Conservation (phyloP, 2,888 invertebrate genomes). For the Lypha dubia region DNA sequence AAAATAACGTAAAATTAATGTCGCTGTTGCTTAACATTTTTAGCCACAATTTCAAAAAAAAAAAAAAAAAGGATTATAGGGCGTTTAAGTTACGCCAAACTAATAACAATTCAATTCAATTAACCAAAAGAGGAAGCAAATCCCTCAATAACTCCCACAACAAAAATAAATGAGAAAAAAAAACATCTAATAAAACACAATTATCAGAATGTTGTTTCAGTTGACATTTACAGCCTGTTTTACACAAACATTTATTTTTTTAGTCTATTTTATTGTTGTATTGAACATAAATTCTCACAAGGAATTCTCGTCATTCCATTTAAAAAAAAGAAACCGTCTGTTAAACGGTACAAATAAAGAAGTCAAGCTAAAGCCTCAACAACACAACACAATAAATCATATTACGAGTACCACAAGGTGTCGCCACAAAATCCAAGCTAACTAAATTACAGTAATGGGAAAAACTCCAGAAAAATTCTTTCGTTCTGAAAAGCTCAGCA, state of each 20-base stretch:
- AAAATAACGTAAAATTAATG: neutral
- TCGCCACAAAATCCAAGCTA: slow-evolving; percentile 10
- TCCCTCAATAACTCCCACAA: neutral
- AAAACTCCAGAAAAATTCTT: neutral
- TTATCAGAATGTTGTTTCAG: neutral
- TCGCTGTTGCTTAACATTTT: neutral
- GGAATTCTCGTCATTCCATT: too few species aligned
- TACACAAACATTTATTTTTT: too few species aligned
- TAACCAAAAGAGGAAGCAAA: neutral
- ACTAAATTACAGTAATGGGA: slow-evolving; percentile 29
- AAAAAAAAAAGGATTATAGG: neutral
- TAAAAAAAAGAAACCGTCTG: too few species aligned
- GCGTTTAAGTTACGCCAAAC: neutral
- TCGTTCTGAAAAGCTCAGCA: neutral
- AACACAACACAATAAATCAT: neutral
- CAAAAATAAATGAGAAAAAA: too few species aligned
- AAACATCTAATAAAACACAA: neutral
- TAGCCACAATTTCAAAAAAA: neutral
- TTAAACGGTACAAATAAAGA: slow-evolving; percentile 1
- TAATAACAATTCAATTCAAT: too few species aligned
- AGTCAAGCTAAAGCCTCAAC: neutral
- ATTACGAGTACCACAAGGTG: neutral
- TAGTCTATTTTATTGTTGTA: too few species aligned
- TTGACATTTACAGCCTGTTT: too few species aligned
- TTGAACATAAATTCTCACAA: too few species aligned